These are phyloP conservation scores for Centropus bengalensis DNA, from an alignment of 2,113 vertebrate genomes.

Conservation along the genomic window DNA sequence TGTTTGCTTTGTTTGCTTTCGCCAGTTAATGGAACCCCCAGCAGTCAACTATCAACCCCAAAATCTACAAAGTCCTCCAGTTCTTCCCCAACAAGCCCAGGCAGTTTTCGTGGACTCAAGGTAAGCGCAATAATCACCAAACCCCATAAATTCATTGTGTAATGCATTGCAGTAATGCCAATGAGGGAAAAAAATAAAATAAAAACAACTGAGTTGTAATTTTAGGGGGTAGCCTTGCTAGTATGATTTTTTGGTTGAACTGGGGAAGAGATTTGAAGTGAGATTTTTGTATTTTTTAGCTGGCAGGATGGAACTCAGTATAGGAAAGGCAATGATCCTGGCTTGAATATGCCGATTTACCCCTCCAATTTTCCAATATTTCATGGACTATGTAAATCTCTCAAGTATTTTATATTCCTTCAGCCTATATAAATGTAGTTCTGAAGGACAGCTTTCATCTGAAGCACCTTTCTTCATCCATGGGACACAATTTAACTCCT, in stretches of 20 bases:
- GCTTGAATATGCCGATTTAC: background rate
- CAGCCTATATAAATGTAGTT: background rate
- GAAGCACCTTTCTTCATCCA: background rate
- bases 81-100: slow-evolving; percentile 93
- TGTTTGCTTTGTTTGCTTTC: slow-evolving; percentile 38
- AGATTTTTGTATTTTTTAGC: background rate
- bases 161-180: background rate
- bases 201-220: background rate
- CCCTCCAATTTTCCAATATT: background rate
- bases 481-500: background rate
- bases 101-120: slow-evolving; percentile 85
- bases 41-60: slow-evolving; percentile 89
- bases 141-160: background rate
- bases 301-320: background rate
- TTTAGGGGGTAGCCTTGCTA: background rate
- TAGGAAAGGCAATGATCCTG: background rate
- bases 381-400: background rate
- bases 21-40: slow-evolving; percentile 90
- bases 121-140: slow-evolving; percentile 68
- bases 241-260: background rate
- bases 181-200: background rate
- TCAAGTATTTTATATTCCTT: background rate
- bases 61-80: slow-evolving; percentile 94
- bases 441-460: background rate
- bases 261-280: background rate